phyloP scores from a whole-genome alignment of 2,113 vertebrate genomes.

The Calidris pygmaea region DNA sequence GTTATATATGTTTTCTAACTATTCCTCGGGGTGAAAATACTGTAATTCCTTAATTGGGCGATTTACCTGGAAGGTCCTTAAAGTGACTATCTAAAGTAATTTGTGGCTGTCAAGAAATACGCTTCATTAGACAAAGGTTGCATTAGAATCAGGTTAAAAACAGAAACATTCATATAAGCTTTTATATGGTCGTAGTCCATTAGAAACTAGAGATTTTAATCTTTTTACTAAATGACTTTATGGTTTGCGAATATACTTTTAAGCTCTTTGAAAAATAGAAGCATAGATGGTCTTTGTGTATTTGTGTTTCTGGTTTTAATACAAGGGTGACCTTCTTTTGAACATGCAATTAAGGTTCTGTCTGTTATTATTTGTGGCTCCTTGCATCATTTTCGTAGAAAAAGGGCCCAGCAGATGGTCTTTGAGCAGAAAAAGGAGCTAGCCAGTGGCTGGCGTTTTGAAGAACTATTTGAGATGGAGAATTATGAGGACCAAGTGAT shows the following conservation, averaged over 20 bases:
- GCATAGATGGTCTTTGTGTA: background rate
- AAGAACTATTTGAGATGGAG: background rate
- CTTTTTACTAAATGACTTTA: background rate
- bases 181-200: background rate
- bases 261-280: background rate
- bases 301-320: background rate
- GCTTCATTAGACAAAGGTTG: background rate
- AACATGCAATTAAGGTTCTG: background rate
- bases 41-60: background rate
- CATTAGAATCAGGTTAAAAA: background rate
- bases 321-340: background rate
- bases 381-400: background rate
- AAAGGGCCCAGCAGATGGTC: background rate
- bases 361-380: background rate
- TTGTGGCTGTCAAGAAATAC: background rate
- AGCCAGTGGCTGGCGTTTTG: background rate
- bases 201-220: background rate
- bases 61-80: background rate
- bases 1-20: background rate
- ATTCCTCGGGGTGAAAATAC: background rate
- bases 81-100: background rate
- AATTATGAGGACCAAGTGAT: background rate
- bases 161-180: background rate
- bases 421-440: background rate
- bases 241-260: background rate